These are phyloP conservation scores for Rhabdomys pumilio DNA, from an alignment of 2,797 vertebrate genomes.

Conservation along the genomic window DNA sequence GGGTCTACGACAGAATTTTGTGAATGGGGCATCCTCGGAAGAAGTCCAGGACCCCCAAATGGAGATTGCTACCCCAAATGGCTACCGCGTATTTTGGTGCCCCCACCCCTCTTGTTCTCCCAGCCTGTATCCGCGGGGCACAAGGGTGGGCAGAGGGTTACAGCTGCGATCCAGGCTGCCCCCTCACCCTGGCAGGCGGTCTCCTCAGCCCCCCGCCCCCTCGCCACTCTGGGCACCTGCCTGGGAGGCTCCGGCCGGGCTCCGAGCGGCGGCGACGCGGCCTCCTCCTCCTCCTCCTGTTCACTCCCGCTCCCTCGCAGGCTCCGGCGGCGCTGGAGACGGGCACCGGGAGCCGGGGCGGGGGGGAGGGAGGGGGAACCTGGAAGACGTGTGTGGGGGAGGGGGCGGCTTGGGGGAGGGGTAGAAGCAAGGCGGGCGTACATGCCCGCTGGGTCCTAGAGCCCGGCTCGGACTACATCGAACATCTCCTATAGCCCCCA, in stretches of 20 bases:
- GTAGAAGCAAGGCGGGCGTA: constrained; percentile 60
- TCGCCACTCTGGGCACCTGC: constrained; percentile 82
- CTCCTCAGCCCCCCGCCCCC: constrained; percentile 76
- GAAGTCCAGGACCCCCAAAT: constrained; percentile 75
- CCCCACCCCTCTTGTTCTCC: constrained; percentile 55
- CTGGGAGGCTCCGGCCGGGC: constrained; percentile 86
- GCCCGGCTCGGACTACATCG: neutral
- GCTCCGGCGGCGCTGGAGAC: constrained; percentile 83
- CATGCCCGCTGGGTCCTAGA: constrained; percentile 86
- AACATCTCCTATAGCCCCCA: constrained; percentile 60
- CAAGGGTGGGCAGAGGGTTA: constrained; percentile 61
- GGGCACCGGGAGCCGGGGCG: constrained; percentile 80
- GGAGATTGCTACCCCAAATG: constrained; percentile 75
- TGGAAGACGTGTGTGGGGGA: constrained; percentile 67
- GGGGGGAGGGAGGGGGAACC: constrained; percentile 70
- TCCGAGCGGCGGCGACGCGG: constrained; percentile 82
- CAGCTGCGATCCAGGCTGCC: constrained; percentile 69
- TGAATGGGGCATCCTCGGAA: constrained; percentile 75
- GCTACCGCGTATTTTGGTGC: constrained; percentile 76
- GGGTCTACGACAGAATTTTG: constrained; percentile 81
- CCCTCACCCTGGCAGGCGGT: constrained; percentile 51
- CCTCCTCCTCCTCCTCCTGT: constrained; percentile 75
- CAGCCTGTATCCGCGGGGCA: neutral
- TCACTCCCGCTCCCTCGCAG: constrained; percentile 78
- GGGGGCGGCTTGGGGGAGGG: constrained; percentile 81